A percentile compares a stretch with the other conserved stretches of the same genome.
Conservation (phyloP, 2,797 vertebrate species). For the Bradypodion ventrale region DNA sequence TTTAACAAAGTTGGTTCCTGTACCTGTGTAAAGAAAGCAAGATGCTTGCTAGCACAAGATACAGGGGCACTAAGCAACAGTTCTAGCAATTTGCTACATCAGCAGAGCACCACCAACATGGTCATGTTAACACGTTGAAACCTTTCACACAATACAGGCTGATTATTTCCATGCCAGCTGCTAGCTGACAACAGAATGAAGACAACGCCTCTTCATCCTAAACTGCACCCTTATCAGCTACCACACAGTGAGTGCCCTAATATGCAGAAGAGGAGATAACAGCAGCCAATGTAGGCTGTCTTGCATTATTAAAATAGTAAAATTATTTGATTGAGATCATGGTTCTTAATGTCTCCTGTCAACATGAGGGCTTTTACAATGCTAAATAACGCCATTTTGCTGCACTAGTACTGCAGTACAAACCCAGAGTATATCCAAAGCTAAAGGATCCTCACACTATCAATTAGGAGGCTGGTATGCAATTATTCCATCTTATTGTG, state of each 20-base stretch:
- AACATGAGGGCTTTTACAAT: accelerated
- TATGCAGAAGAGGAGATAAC: not conserved
- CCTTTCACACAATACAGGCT: too few relatives aligned
- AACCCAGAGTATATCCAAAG: too few relatives aligned
- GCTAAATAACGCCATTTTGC: too few relatives aligned
- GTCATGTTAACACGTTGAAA: too few relatives aligned
- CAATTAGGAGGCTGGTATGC: not conserved
- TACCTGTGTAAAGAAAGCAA: too few relatives aligned
- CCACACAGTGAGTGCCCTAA: not conserved
- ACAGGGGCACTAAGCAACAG: too few relatives aligned
- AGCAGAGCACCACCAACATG: too few relatives aligned
- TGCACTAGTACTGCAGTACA: too few relatives aligned
- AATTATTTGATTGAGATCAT: not conserved
- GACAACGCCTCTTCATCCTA: not conserved
- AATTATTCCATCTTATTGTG: not conserved
- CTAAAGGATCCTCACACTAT: not conserved
- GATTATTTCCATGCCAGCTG: not conserved
- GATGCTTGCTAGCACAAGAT: too few relatives aligned
- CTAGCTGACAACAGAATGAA: not conserved
- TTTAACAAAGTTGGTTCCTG: too few relatives aligned
- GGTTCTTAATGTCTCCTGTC: accelerated
- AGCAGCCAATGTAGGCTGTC: too few relatives aligned
- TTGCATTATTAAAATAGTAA: not conserved
- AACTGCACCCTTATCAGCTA: not conserved
- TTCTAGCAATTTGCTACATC: too few relatives aligned